Base-by-base conservation (phyloP, 2,113 vertebrate species). In the Laticauda laticaudata region DNA sequence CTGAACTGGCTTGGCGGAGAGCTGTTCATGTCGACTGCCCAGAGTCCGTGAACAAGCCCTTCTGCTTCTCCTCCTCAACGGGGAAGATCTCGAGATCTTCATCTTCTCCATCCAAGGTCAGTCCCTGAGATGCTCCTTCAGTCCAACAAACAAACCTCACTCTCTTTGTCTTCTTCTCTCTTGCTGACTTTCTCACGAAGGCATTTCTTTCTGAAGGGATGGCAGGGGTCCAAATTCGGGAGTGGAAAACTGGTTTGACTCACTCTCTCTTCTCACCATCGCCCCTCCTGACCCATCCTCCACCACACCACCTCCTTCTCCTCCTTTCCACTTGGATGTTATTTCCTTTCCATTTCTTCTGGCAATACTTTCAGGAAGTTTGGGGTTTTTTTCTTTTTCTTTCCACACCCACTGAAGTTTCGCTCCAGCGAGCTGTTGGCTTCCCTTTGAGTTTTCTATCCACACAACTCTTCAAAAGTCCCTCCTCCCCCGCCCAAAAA, bases 1-100 rank as follows among this genome's bases (percentile, higher is more conserved):
- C 10, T 10, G 15, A 14, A 95, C 97, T 55, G 92, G 15, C 23
- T 54, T 91, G 92, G 26, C 98, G 29, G 64, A 69, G 12, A 96
- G 97, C 97, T 85, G 98, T 98, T 99, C 98, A 98, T 97, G 98
- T 98, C 94, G 98, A 98, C 98, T 98, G 98, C 96, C 97, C 98
- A 98, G 98, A 98, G 98, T 98, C 98, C 98, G 98, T 97, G 98
- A 98, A 86, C 43, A 26, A 59, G 24, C 57, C 21, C 10, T 24
- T 12, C 85, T 45, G 23, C 4, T 39, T 11, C n/a, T 3, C 69
- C n/a, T 1, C 9, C 45, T 5, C 26, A 2, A 29, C 51, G 1
- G 29, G 7, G 48, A 29, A 54, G 5, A 55, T 34, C 69, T 81
- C 4, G 2, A 39, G n/a, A 39, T 6, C 69, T 81, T 81, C 69